phyloP scores from a whole-genome alignment of 2,888 invertebrate genomes.

The Mystacides longicornis region DNA sequence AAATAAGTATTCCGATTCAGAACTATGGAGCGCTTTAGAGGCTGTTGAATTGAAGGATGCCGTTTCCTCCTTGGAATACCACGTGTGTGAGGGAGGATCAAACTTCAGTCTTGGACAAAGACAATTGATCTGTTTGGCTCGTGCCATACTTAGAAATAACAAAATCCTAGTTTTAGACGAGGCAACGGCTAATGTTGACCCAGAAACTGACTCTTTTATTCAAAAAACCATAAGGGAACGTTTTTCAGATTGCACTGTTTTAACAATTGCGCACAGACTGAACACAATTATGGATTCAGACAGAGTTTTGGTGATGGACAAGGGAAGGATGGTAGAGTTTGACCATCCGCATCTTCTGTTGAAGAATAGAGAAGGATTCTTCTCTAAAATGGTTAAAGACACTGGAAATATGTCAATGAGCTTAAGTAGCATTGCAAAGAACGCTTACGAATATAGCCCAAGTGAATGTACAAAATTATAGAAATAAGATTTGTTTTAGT shows the following conservation, averaged over 20 bases:
- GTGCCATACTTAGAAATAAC: slow-evolving; percentile 68
- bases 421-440: slow-evolving; percentile 37
- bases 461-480: not conserved
- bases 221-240: slow-evolving; percentile 73
- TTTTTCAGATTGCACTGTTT: slow-evolving; percentile 73
- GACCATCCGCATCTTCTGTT: slow-evolving; percentile 60
- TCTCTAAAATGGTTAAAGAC: slow-evolving; percentile 61
- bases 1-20: slow-evolving; percentile 51
- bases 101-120: slow-evolving; percentile 77
- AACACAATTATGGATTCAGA: slow-evolving; percentile 91
- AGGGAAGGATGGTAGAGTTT: slow-evolving; percentile 64
- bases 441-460: slow-evolving; percentile 9
- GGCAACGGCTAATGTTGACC: slow-evolving; percentile 52
- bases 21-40: slow-evolving; percentile 61
- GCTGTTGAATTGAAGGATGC: slow-evolving; percentile 67
- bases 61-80: slow-evolving; percentile 56
- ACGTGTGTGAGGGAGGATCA: slow-evolving; percentile 63
- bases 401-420: slow-evolving; percentile 48
- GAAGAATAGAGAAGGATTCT: slow-evolving; percentile 48
- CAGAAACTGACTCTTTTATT: slow-evolving; percentile 70
- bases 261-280: slow-evolving; percentile 85
- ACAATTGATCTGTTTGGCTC: slow-evolving; percentile 71
- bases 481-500: not conserved
- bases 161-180: slow-evolving; percentile 60
- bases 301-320: slow-evolving; percentile 77